A percentile compares a stretch with the other conserved stretches of the same genome.
Evolutionary conservation across 2,113 vertebrate genomes (phyloP).

Genomic region (Hippocampus barbouri): DNA sequence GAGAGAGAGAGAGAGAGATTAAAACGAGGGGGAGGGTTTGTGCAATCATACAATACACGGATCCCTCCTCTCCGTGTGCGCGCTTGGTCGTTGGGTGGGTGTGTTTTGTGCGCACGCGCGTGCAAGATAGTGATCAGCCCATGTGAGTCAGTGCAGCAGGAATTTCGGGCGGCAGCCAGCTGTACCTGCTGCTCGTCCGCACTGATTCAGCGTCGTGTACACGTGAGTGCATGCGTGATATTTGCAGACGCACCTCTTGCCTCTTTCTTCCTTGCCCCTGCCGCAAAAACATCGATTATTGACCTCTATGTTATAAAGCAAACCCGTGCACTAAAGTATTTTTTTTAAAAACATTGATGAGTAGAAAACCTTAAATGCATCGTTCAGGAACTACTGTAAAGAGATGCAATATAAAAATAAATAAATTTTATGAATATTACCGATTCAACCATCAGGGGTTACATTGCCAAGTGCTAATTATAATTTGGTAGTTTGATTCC

Average conservation of each 20-base stretch:
- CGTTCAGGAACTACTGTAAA: too few relatives aligned
- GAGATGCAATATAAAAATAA: too few relatives aligned
- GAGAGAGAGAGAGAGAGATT: constrained; percentile 12
- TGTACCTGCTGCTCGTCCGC: constrained; percentile 61
- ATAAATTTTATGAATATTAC: too few relatives aligned
- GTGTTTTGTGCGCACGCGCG: not conserved
- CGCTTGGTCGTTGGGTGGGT: not conserved
- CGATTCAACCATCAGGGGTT: too few relatives aligned
- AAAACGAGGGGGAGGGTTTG: constrained; percentile 50
- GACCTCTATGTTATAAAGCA: not conserved
- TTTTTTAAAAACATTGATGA: too few relatives aligned
- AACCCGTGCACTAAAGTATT: too few relatives aligned
- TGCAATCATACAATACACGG: constrained; percentile 54
- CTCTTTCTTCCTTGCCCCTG: not conserved
- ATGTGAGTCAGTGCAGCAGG: constrained; percentile 68
- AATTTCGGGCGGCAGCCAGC: constrained; percentile 61
- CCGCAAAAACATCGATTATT: not conserved
- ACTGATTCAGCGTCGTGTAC: constrained; percentile 21
- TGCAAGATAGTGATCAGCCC: constrained; percentile 56
- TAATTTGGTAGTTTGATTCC: too few relatives aligned
- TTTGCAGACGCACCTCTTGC: constrained; percentile 9
- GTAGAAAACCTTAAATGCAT: too few relatives aligned
- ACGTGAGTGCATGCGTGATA: not conserved
- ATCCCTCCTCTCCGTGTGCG: constrained; percentile 24
- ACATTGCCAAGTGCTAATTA: too few relatives aligned